Percentiles rank a stretch among this genome's conserved stretches.
phyloP scores from a whole-genome alignment of 2,888 invertebrate species.

The Phyllotreta striolata region DNA sequence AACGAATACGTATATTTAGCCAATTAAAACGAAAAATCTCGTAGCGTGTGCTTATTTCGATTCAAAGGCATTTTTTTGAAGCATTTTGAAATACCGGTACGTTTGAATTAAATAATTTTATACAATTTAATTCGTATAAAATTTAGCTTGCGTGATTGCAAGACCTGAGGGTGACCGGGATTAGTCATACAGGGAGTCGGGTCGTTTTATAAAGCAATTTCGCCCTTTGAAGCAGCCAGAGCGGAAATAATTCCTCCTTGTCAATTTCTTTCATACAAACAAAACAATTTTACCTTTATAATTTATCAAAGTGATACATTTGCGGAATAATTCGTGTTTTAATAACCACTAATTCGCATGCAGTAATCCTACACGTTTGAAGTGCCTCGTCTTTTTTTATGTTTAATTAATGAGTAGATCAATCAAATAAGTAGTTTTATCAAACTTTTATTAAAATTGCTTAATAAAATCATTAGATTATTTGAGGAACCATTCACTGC shows the following conservation, averaged over 20 bases:
- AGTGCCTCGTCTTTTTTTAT: too few species aligned
- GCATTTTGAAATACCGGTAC: too few species aligned
- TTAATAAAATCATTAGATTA: too few species aligned
- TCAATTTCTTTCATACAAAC: slow-evolving; percentile 3
- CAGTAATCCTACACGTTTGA: too few species aligned
- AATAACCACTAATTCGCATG: not conserved
- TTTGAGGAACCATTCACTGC: too few species aligned
- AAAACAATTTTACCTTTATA: slow-evolving; percentile 5
- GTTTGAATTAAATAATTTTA: not conserved
- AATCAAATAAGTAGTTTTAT: too few species aligned
- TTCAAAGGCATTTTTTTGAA: too few species aligned
- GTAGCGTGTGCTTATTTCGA: too few species aligned
- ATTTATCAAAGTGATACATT: slow-evolving; percentile 4
- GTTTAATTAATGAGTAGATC: too few species aligned
- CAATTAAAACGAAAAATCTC: too few species aligned
- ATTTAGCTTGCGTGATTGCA: not conserved
- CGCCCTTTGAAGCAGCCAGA: slow-evolving; percentile 8
- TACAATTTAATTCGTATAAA: slow-evolving; percentile 3
- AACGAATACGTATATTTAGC: too few species aligned
- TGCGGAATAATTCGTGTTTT: not conserved
- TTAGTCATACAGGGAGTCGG: slow-evolving; percentile 4
- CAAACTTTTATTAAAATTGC: too few species aligned
- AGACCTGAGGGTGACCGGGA: slow-evolving; percentile 1
- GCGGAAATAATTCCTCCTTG: slow-evolving; percentile 5
- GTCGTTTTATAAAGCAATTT: slow-evolving; percentile 7